Evolutionary conservation across 2,888 invertebrate species (phyloP).

Genomic region (Plemyria rubiginata): DNA sequence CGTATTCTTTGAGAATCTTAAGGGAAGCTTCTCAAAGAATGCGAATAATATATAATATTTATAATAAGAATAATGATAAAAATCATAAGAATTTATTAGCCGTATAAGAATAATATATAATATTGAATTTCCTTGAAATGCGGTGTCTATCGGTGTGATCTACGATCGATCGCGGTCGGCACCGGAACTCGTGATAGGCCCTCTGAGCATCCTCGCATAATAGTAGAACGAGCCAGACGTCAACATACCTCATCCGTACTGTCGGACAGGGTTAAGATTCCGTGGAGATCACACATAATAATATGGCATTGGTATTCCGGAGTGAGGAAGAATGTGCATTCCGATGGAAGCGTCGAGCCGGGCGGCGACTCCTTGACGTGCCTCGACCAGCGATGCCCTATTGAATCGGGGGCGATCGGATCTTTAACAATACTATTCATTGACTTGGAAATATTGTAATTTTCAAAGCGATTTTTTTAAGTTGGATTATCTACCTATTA

Average conservation of each 20-base stretch:
- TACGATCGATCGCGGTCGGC: too few species aligned
- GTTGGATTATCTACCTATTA: too few species aligned
- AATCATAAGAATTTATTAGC: too few species aligned
- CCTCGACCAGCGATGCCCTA: conserved; percentile 30
- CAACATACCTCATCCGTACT: background rate
- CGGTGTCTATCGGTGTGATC: too few species aligned
- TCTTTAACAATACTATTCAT: conserved; percentile 16
- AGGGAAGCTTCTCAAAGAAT: too few species aligned
- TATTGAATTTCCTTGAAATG: too few species aligned
- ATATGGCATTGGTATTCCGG: conserved; percentile 80
- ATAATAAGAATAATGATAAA: too few species aligned
- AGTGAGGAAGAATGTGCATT: conserved; percentile 77
- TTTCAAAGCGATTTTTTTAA: background rate
- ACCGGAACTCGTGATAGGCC: too few species aligned
- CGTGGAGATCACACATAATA: conserved; percentile 79
- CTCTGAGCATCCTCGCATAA: background rate
- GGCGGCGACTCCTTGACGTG: conserved; percentile 45
- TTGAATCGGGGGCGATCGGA: conserved; percentile 17
- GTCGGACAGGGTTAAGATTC: conserved; percentile 10
- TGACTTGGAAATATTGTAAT: conserved; percentile 14
- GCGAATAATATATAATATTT: too few species aligned
- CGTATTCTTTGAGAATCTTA: too few species aligned
- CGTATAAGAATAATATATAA: too few species aligned
- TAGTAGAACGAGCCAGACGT: background rate
- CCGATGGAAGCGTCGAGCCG: conserved; percentile 62